Conservation (phyloP, 2,113 vertebrate genomes). For the Phyllostomus discolor region DNA sequence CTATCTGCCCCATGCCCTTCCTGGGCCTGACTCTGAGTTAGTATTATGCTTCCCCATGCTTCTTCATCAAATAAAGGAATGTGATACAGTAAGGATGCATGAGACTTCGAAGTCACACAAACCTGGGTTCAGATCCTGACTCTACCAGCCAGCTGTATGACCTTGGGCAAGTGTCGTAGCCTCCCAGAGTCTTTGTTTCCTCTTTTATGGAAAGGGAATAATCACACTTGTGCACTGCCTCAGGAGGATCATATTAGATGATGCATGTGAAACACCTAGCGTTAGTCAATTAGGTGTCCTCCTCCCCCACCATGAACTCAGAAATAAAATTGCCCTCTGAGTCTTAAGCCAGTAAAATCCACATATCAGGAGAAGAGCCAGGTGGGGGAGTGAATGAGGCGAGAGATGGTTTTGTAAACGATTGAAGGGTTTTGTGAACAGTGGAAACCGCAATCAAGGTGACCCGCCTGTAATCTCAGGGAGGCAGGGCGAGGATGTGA, state of each 20-base stretch:
- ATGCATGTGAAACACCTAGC: slow-evolving; percentile 37
- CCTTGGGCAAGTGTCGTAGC: neutral
- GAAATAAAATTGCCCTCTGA: slow-evolving; percentile 70
- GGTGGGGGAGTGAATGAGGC: slow-evolving; percentile 76
- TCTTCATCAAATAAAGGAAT: neutral
- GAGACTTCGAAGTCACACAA: neutral
- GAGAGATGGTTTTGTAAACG: slow-evolving; percentile 72
- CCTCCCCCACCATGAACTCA: slow-evolving; percentile 49
- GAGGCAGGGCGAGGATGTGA: slow-evolving; percentile 69
- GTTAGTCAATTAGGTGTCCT: slow-evolving; percentile 57
- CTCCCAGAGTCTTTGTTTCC: slow-evolving; percentile 11
- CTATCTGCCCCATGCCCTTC: neutral
- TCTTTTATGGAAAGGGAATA: neutral
- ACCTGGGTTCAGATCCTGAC: neutral
- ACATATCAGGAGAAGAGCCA: slow-evolving; percentile 61
- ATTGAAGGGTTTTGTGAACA: slow-evolving; percentile 70
- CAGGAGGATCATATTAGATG: slow-evolving; percentile 44
- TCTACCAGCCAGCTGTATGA: neutral
- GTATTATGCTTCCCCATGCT: neutral
- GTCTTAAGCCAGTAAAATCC: slow-evolving; percentile 66
- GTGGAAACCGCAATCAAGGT: slow-evolving; percentile 73
- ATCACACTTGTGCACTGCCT: slow-evolving; percentile 25
- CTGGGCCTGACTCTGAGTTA: neutral
- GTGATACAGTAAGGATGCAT: neutral
- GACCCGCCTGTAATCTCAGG: slow-evolving; percentile 73